Percentiles rank a stretch among this genome's conserved stretches.
These are phyloP conservation scores for Spondyliosoma cantharus DNA, from an alignment of 2,797 vertebrate genomes.

Conservation along the genomic window DNA sequence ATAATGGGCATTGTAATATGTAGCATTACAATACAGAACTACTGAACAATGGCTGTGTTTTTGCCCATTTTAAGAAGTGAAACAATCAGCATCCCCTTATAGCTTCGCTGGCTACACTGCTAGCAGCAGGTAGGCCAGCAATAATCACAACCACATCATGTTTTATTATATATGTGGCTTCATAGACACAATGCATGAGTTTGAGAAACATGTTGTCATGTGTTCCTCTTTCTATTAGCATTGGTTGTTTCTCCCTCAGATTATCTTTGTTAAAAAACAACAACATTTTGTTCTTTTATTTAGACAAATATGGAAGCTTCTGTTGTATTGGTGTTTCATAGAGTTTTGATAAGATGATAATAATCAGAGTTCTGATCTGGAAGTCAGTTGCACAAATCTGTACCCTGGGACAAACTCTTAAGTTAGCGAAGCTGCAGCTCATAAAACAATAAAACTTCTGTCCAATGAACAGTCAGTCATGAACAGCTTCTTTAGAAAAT, in stretches of 20 bases:
- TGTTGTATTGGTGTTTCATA: neutral
- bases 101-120: neutral
- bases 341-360: neutral
- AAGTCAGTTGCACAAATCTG: constrained; percentile 3
- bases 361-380: constrained; percentile 1
- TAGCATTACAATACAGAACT: constrained; percentile 1
- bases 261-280: neutral
- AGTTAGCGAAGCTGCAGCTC: neutral
- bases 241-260: neutral
- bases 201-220: neutral
- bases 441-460: neutral
- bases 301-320: neutral
- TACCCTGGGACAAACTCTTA: neutral
- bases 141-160: neutral
- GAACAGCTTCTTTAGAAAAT: constrained; percentile 9
- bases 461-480: neutral
- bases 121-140: neutral
- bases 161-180: neutral
- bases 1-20: constrained; percentile 46
- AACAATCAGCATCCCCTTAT: constrained; percentile 13
- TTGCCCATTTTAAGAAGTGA: constrained; percentile 26
- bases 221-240: neutral
- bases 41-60: constrained; percentile 33
- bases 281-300: neutral
- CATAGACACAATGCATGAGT: neutral